These are phyloP conservation scores for Phenganax marumi DNA, from an alignment of 92 coral and sea anemone genomes.

Conservation along the genomic window DNA sequence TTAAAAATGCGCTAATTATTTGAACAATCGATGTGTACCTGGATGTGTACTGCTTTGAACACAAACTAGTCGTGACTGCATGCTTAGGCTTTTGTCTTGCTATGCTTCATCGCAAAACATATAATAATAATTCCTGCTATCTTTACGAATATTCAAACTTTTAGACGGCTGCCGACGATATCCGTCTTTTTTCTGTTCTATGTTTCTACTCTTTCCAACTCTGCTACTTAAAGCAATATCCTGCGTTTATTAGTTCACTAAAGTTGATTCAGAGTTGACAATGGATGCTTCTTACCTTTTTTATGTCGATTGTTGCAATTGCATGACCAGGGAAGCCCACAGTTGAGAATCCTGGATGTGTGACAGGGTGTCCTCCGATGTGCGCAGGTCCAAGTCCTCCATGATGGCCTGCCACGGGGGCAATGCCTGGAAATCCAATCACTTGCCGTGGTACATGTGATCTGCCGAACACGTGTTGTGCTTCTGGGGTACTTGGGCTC, in stretches of 20 bases:
- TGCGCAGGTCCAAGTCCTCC: slow-evolving; percentile 73
- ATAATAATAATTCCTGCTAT: too few relatives aligned
- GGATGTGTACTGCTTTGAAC: too few relatives aligned
- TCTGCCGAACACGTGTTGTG: slow-evolving; percentile 47
- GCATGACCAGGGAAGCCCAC: slow-evolving; percentile 98
- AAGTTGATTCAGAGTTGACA: not conserved
- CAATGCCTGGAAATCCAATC: slow-evolving; percentile 44
- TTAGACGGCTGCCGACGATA: too few relatives aligned
- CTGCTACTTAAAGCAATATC: not conserved
- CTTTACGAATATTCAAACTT: too few relatives aligned
- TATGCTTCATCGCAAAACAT: too few relatives aligned
- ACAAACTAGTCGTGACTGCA: too few relatives aligned
- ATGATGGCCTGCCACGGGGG: slow-evolving; percentile 35
- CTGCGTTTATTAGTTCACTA: not conserved
- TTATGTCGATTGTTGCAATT: slow-evolving; percentile 86
- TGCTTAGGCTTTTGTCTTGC: too few relatives aligned
- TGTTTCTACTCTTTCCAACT: too few relatives aligned
- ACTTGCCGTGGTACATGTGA: slow-evolving; percentile 55
- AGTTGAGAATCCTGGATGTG: slow-evolving; percentile 98
- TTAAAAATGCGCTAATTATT: too few relatives aligned
- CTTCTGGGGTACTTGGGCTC: slow-evolving; percentile 24
- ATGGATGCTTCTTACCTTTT: slow-evolving; percentile 41
- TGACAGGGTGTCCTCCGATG: slow-evolving; percentile 94
- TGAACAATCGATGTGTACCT: too few relatives aligned
- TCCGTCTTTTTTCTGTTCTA: too few relatives aligned